These are phyloP conservation scores for Pagrus major DNA, from an alignment of 2,113 vertebrate genomes.

Conservation along the genomic window DNA sequence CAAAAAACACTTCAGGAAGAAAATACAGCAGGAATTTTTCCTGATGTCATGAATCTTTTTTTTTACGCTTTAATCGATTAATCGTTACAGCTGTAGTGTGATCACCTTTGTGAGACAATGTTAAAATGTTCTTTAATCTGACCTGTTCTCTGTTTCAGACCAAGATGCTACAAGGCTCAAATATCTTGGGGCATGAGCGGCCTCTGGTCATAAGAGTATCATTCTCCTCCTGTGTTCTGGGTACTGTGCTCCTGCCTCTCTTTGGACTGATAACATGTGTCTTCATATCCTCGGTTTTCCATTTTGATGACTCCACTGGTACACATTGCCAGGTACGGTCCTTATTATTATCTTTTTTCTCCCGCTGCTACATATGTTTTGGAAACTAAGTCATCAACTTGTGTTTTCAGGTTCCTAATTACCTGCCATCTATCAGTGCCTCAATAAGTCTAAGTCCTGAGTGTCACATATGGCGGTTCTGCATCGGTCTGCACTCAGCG, in stretches of 20 bases:
- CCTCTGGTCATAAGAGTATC: conserved; percentile 72
- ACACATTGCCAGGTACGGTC: conserved; percentile 77
- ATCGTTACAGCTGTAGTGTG: too few species aligned
- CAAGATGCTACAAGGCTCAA: conserved; percentile 71
- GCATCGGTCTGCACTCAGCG: conserved; percentile 80
- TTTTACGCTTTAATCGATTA: too few species aligned
- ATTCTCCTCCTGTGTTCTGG: conserved; percentile 64
- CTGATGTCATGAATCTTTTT: too few species aligned
- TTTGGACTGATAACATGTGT: conserved; percentile 75
- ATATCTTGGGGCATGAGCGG: conserved; percentile 65
- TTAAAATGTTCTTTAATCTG: neutral
- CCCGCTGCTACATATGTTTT: neutral
- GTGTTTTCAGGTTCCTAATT: conserved; percentile 78
- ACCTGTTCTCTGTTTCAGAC: conserved; percentile 20
- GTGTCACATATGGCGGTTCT: conserved; percentile 80
- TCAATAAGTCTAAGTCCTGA: conserved; percentile 80
- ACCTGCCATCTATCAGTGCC: conserved; percentile 81
- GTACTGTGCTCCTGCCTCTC: conserved; percentile 73
- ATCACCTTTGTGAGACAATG: neutral
- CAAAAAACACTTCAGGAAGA: too few species aligned
- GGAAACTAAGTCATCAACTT: neutral
- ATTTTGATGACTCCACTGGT: conserved; percentile 78
- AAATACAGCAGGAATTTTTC: too few species aligned
- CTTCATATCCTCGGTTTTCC: conserved; percentile 75
- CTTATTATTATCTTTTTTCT: neutral